Evolutionary conservation across 2,888 invertebrate species (phyloP).

Genomic region (Cryptocheilus praepositus): DNA sequence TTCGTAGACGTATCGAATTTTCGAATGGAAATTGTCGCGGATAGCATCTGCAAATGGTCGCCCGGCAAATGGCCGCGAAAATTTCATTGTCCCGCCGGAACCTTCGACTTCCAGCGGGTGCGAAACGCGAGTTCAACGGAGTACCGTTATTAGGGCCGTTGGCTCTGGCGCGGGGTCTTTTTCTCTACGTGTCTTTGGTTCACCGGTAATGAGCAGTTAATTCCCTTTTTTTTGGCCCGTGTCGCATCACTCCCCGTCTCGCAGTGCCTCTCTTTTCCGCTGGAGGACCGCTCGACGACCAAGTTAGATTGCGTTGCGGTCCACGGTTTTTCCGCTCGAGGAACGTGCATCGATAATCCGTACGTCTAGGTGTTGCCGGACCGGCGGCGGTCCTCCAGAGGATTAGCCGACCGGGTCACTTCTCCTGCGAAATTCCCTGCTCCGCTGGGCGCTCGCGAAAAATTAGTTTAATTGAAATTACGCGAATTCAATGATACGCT

Average conservation of each 20-base stretch:
- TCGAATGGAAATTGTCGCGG: no score
- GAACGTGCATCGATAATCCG: constrained; percentile 41
- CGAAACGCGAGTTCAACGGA: neutral
- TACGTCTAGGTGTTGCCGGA: constrained; percentile 10
- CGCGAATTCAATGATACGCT: no score
- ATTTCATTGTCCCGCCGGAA: neutral
- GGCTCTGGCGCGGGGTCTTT: constrained; percentile 11
- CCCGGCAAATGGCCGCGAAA: no score
- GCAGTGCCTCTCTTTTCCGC: neutral
- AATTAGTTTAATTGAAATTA: no score
- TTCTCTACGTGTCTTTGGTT: constrained; percentile 26
- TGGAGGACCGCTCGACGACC: constrained; percentile 23
- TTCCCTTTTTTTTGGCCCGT: constrained; percentile 34
- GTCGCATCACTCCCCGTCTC: constrained; percentile 9
- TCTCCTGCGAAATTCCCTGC: no score
- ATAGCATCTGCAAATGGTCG: no score
- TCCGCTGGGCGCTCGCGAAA: no score
- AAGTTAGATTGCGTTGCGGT: constrained; percentile 57
- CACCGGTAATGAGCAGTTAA: constrained; percentile 50
- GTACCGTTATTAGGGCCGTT: neutral
- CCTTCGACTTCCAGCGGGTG: neutral
- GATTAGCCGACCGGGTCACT: no score
- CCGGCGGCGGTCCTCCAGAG: neutral
- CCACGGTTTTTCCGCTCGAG: constrained; percentile 43
- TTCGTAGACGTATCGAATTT: no score